Evolutionary conservation across 1,140 invertebrate species (phyloP).

Genomic region (Drosophila quadrilineata): DNA sequence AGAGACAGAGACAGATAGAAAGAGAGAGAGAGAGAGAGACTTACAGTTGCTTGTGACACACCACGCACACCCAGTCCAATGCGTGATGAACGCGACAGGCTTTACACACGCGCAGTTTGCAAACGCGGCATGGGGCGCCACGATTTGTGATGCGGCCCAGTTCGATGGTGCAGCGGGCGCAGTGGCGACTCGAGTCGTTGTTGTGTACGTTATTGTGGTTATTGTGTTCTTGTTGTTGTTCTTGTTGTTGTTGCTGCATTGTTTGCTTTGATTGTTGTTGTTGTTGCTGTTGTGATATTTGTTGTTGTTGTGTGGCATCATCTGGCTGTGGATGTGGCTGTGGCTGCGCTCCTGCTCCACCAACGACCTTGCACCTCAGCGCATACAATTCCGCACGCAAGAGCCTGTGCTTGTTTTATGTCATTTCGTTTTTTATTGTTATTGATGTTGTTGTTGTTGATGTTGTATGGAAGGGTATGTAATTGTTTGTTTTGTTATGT

Average conservation of each 20-base stretch:
- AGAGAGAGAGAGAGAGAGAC: slow-evolving; percentile 73
- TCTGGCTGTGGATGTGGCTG: slow-evolving; percentile 37
- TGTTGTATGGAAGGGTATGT: slow-evolving; percentile 14
- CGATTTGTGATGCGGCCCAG: slow-evolving; percentile 89
- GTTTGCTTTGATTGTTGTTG: slow-evolving; percentile 41
- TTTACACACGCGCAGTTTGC: slow-evolving; percentile 88
- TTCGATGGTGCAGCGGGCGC: slow-evolving; percentile 86
- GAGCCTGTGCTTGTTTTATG: too few relatives aligned
- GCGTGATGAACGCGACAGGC: slow-evolving; percentile 85
- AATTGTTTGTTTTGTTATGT: slow-evolving; percentile 22
- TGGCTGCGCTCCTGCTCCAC: slow-evolving; percentile 45
- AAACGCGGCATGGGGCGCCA: slow-evolving; percentile 86
- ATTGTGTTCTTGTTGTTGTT: slow-evolving; percentile 55
- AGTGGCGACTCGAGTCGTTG: slow-evolving; percentile 84
- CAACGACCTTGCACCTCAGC: slow-evolving; percentile 83
- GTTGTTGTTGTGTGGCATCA: slow-evolving; percentile 67
- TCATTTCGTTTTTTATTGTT: too few relatives aligned
- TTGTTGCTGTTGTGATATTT: slow-evolving; percentile 46
- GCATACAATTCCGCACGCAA: slow-evolving; percentile 85
- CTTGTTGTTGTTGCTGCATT: slow-evolving; percentile 52
- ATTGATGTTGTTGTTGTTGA: slow-evolving; percentile 31
- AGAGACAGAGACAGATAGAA: slow-evolving; percentile 7
- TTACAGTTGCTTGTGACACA: slow-evolving; percentile 90
- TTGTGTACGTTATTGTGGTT: slow-evolving; percentile 68
- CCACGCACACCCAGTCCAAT: slow-evolving; percentile 90